Evolutionary conservation across 2,888 invertebrate species (phyloP), one percentile per base, ranked within the genome.

Genomic region (Adelognathus sp.): DNA sequence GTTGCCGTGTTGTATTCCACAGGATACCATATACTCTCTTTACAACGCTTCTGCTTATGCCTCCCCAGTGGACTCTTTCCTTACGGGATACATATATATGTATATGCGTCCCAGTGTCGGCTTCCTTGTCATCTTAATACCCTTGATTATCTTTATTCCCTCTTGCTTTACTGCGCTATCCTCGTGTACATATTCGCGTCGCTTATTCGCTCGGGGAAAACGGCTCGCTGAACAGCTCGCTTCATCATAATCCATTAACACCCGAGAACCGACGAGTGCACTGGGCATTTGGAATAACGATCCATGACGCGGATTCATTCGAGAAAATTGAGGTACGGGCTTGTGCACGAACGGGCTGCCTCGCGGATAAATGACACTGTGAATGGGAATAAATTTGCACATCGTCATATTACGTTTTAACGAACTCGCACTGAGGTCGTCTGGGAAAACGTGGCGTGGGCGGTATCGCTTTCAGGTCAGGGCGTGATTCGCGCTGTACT

Each of bases 241-340:
- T 86, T 85, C 82, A 83, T 86, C 84, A 85, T 84, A 84, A 85
- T 84, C 79, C 71, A 74, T 81, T 79, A 70, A 46, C 69, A 50
- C 29, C 16, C 36, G 33, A 27, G 36, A 58, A 64, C 41, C 29
- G 56, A n/a, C 21, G 61, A 61, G 24, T 46, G 21, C 14, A 31
- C 41, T 46, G n/a, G 18, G 21, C 31, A 44, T 36, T 11, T n/a
- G n/a, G 67, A 61, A 52, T 60, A 41, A 74, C 67, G 31, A 72
- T 52, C 21, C 54, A 16, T 39, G 52, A 2, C 18, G 58, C 5
- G 14, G 24, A 52, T 52, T 29, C 21, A 33, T 63, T 39, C 33
- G 7, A 54, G 16, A 24, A 33, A 58, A 44, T 58, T 41, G 29
- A 36, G 16, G 44, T 31, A 11, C 24, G 46, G 27, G 24, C 33